These are phyloP conservation scores for Heteractis magnifica DNA, from an alignment of 92 coral and sea anemone genomes.

Conservation along the genomic window DNA sequence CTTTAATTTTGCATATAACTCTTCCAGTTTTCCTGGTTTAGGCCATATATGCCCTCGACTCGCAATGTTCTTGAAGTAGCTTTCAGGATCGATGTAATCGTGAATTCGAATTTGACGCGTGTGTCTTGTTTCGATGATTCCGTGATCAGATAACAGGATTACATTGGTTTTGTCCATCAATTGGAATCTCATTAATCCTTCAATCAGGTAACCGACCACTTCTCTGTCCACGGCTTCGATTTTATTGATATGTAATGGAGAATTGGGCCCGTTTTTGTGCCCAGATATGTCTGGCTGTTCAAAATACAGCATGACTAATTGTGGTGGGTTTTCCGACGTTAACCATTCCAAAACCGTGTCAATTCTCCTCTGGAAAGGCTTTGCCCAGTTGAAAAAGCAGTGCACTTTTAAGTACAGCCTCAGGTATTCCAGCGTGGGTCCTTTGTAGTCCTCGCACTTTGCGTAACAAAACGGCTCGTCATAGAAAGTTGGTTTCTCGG, in stretches of 20 bases:
- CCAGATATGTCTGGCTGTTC: constrained; percentile 68
- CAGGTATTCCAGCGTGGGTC: constrained; percentile 41
- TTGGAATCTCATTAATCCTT: not conserved
- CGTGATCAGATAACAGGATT: constrained; percentile 84
- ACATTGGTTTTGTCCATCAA: constrained; percentile 72
- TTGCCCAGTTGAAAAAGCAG: constrained; percentile 57
- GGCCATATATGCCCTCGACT: constrained; percentile 74
- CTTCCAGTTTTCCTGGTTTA: constrained; percentile 52
- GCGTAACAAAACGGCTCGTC: constrained; percentile 44
- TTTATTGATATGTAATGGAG: constrained; percentile 46
- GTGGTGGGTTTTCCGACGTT: constrained; percentile 61
- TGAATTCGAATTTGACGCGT: constrained; percentile 63
- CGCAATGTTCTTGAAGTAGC: constrained; percentile 55
- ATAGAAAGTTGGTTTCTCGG: constrained; percentile 62
- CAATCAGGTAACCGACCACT: constrained; percentile 69
- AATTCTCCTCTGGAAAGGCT: constrained; percentile 60
- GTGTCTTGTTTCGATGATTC: constrained; percentile 69
- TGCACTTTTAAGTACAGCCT: constrained; percentile 31
- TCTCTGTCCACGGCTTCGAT: constrained; percentile 67
- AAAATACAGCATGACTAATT: constrained; percentile 58
- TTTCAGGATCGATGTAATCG: constrained; percentile 55
- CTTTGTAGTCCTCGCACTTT: constrained; percentile 44
- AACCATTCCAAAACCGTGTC: constrained; percentile 78
- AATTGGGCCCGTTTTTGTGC: constrained; percentile 62
- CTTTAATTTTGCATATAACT: constrained; percentile 65